Conservation (phyloP, 30 jellyfish, hydroid and myxozoan genomes). For the Chrysaora quinquecirrha region DNA sequence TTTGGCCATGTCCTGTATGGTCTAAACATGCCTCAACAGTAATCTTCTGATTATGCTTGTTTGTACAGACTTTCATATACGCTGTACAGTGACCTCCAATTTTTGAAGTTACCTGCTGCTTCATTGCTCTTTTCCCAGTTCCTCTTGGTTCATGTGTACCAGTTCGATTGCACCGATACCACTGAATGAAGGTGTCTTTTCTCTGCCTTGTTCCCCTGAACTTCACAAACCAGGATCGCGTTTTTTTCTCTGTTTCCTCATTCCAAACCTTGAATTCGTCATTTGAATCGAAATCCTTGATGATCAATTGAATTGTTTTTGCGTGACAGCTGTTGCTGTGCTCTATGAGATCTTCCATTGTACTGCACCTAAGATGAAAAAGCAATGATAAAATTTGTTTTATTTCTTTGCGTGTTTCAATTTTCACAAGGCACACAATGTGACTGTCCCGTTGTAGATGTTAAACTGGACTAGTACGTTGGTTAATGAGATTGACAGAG, state of each 20-base stretch:
- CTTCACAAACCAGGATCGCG: constrained; percentile 31
- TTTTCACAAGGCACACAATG: not conserved
- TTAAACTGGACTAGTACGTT: not conserved
- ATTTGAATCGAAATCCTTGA: not conserved
- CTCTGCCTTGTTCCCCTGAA: constrained; percentile 43
- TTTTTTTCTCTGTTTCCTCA: constrained; percentile 23
- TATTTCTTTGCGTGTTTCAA: not conserved
- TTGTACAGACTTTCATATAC: constrained; percentile 24
- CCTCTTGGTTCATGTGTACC: constrained; percentile 48
- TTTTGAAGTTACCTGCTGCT: constrained; percentile 54
- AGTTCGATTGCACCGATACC: constrained; percentile 53
- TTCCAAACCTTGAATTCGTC: constrained; percentile 33
- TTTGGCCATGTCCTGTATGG: constrained; percentile 26
- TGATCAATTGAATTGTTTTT: not conserved
- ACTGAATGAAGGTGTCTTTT: constrained; percentile 14
- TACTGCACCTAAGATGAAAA: not conserved
- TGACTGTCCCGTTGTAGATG: not conserved
- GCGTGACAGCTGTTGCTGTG: not conserved
- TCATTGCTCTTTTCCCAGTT: constrained; percentile 44
- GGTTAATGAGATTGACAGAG: not conserved
- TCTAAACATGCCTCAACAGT: constrained; percentile 33
- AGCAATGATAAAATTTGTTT: not conserved
- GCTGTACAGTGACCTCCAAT: constrained; percentile 47
- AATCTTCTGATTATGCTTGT: constrained; percentile 7
- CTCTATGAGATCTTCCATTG: not conserved